Conservation (phyloP, 2,797 vertebrate species). For the Borostomias antarcticus region DNA sequence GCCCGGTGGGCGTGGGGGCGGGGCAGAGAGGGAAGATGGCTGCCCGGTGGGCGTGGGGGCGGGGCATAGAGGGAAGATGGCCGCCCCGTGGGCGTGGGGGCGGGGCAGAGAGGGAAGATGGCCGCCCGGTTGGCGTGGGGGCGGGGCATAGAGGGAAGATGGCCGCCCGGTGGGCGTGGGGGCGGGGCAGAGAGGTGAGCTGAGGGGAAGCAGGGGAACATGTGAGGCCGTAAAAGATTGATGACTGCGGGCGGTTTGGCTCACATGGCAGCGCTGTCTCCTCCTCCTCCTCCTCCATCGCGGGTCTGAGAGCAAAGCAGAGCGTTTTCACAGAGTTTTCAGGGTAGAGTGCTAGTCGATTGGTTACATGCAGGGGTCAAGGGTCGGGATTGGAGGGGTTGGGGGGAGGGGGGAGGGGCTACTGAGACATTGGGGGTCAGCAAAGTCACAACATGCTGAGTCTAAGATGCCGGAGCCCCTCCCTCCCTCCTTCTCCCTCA, state of each 20-base stretch:
- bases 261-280: too few relatives aligned
- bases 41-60: constrained; percentile 53
- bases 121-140: constrained; percentile 52
- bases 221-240: constrained; percentile 70
- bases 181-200: constrained; percentile 66
- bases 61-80: constrained; percentile 60
- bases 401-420: too few relatives aligned
- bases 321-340: too few relatives aligned
- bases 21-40: constrained; percentile 61
- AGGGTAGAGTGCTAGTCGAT: too few relatives aligned
- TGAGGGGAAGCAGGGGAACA: constrained; percentile 69
- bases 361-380: too few relatives aligned
- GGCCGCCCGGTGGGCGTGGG: constrained; percentile 52
- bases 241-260: constrained; percentile 57
- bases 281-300: too few relatives aligned
- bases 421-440: too few relatives aligned
- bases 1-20: constrained; percentile 53
- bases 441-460: too few relatives aligned
- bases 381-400: too few relatives aligned
- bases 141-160: constrained; percentile 59
- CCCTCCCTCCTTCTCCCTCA: too few relatives aligned
- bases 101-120: constrained; percentile 59
- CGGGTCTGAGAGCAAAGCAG: too few relatives aligned
- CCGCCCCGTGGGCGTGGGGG: constrained; percentile 54
- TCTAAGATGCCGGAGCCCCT: too few relatives aligned